Conservation (phyloP, 37 sponge, comb jelly and placozoan genomes). For the Spongilla lacustris region DNA sequence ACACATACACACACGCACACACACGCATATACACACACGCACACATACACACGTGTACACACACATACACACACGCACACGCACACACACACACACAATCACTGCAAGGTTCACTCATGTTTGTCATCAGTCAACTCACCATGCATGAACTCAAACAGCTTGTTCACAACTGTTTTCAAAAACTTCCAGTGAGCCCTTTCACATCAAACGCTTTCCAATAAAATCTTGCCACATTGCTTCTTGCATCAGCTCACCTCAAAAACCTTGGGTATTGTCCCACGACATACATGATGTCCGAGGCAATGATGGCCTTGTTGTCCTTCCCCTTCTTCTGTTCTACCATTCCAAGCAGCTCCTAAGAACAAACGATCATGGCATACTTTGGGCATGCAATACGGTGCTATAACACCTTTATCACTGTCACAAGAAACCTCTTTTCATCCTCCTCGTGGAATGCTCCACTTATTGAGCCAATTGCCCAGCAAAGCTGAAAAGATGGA, state of each 20-base stretch:
- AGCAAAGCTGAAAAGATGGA: slow-evolving; percentile 85
- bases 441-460: slow-evolving; percentile 99
- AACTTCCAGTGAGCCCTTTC: slow-evolving; percentile 99
- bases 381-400: no score
- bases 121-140: slow-evolving; percentile 37
- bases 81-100: slow-evolving; percentile 1
- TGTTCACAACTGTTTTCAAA: slow-evolving; percentile 99
- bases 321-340: slow-evolving; percentile 97
- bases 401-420: slow-evolving; percentile 89
- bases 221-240: background rate
- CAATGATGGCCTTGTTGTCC: slow-evolving; percentile 99
- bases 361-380: no score
- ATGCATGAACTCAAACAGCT: slow-evolving; percentile 99
- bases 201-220: background rate
- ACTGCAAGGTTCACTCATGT: background rate
- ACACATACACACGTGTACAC: no score
- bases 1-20: no score
- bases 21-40: no score
- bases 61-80: no score
- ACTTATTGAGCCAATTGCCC: slow-evolving; percentile 99
- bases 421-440: slow-evolving; percentile 98
- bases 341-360: slow-evolving; percentile 88
- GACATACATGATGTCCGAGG: slow-evolving; percentile 99
- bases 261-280: slow-evolving; percentile 99
- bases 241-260: slow-evolving; percentile 58